Conservation (phyloP, 1,140 invertebrate genomes). For the Bradysia coprophila region DNA sequence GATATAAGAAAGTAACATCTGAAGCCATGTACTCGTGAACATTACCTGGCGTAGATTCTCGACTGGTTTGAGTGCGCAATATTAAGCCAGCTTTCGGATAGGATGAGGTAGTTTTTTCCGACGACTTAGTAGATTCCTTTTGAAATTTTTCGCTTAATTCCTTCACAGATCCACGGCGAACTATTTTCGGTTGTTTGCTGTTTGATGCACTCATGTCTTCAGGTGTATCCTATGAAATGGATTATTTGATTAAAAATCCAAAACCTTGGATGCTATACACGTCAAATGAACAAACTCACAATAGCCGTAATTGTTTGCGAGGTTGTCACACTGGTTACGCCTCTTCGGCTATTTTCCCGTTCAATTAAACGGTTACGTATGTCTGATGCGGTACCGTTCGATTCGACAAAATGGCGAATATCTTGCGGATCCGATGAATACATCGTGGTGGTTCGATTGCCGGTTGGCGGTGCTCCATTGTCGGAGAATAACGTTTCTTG, state of each 20-base stretch:
- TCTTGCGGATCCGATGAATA: slow-evolving; percentile 41
- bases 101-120: slow-evolving; percentile 8
- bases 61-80: slow-evolving; percentile 26
- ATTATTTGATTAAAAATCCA: no score
- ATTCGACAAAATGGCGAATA: no score
- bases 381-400: no score
- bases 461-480: slow-evolving; percentile 41
- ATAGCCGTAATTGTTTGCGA: no score
- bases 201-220: no score
- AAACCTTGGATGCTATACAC: no score
- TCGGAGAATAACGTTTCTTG: slow-evolving; percentile 42
- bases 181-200: slow-evolving; percentile 25
- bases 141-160: slow-evolving; percentile 49
- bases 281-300: no score
- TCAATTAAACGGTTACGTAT: no score
- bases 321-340: no score
- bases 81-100: slow-evolving; percentile 49
- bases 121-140: slow-evolving; percentile 12
- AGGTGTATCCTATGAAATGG: slow-evolving; percentile 15
- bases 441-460: slow-evolving; percentile 40
- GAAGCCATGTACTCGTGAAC: no score
- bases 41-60: background rate
- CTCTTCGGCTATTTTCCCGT: no score
- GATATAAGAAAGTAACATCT: no score
- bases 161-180: slow-evolving; percentile 43